Conservation (phyloP, 2,888 invertebrate species). For the Oscheius onirici region DNA sequence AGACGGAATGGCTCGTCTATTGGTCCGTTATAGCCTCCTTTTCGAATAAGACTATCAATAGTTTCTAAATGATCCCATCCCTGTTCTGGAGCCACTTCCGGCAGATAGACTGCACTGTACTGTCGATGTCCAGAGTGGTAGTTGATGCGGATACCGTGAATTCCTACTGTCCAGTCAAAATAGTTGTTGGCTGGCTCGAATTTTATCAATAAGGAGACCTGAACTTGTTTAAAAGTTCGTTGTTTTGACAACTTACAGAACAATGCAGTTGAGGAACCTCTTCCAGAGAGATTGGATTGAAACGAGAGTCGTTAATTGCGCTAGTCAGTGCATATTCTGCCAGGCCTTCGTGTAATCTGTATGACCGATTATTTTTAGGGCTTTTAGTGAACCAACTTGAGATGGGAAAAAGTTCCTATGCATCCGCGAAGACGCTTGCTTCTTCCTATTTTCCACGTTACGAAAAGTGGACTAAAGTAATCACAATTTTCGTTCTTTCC, state of each 20-base stretch:
- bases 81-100: conserved; percentile 97
- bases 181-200: conserved; percentile 95
- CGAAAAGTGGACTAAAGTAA: conserved; percentile 93
- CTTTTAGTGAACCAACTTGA: conserved; percentile 41
- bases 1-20: conserved; percentile 75
- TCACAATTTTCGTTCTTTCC: too few species aligned
- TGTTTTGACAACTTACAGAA: conserved; percentile 43
- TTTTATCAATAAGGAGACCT: conserved; percentile 92
- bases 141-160: conserved; percentile 90
- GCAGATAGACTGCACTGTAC: conserved; percentile 96
- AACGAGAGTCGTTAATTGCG: conserved; percentile 95
- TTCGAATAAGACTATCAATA: conserved; percentile 93
- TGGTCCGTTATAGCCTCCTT: conserved; percentile 90
- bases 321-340: conserved; percentile 67
- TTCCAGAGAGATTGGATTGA: conserved; percentile 90
- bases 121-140: conserved; percentile 83
- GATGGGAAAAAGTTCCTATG: conserved; percentile 87
- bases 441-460: conserved; percentile 98
- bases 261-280: conserved; percentile 82
- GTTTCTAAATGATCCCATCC: conserved; percentile 99
- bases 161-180: conserved; percentile 89
- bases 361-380: too few species aligned
- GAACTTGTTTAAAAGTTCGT: background rate
- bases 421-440: conserved; percentile 94
- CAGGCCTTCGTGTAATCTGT: conserved; percentile 52